These are phyloP conservation scores for Brachyptera risi DNA, from an alignment of 2,888 invertebrate species.

Conservation along the genomic window DNA sequence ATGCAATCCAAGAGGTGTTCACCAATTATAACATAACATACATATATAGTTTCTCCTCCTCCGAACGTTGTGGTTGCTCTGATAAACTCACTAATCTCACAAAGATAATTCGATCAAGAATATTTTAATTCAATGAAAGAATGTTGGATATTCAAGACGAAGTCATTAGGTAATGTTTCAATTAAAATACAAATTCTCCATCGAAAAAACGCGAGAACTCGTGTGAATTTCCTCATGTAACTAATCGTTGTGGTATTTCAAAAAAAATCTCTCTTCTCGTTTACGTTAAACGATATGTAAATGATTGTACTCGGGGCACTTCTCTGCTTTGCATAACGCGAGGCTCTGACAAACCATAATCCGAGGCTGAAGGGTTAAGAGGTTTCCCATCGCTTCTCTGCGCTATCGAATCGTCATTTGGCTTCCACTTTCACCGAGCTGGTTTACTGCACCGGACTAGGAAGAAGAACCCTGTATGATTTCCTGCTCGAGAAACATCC, in stretches of 20 bases:
- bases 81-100: too few relatives aligned
- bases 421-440: constrained; percentile 8
- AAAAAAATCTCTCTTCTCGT: neutral
- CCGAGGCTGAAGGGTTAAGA: neutral
- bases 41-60: too few relatives aligned
- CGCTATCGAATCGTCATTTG: constrained; percentile 19
- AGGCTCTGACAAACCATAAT: neutral
- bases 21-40: too few relatives aligned
- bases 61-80: too few relatives aligned
- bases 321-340: neutral
- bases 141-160: too few relatives aligned
- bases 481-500: constrained; percentile 14
- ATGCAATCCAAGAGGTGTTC: too few relatives aligned
- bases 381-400: neutral
- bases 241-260: constrained; percentile 3
- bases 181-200: too few relatives aligned
- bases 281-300: constrained; percentile 12
- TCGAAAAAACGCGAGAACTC: too few relatives aligned
- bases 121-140: too few relatives aligned
- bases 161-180: too few relatives aligned
- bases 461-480: constrained; percentile 12
- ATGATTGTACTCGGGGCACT: neutral
- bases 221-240: too few relatives aligned
- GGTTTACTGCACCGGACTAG: neutral
- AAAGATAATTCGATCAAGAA: too few relatives aligned